phyloP scores from a whole-genome alignment of 1,140 invertebrate species.

The Colletes latitarsis region DNA sequence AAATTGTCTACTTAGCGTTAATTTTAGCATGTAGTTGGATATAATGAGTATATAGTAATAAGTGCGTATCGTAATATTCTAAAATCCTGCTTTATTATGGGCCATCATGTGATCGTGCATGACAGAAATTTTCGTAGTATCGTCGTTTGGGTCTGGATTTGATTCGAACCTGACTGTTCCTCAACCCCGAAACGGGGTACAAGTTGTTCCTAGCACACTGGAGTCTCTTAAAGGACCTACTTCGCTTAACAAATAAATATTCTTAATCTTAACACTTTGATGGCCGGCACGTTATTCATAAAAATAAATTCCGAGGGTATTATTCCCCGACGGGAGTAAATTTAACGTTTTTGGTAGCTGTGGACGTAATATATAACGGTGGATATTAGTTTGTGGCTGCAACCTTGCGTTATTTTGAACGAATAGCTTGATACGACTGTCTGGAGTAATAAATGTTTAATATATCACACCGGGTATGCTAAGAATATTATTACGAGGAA shows the following conservation, averaged over 20 bases:
- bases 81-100: slow-evolving; percentile 17
- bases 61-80: slow-evolving; percentile 34
- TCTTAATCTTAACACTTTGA: slow-evolving; percentile 26
- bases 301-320: too few relatives aligned
- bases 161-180: background rate
- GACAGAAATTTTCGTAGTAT: background rate
- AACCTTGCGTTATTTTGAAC: too few relatives aligned
- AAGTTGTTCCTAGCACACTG: slow-evolving; percentile 10
- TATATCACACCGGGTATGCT: too few relatives aligned
- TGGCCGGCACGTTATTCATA: too few relatives aligned
- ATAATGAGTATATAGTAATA: slow-evolving; percentile 45
- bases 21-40: slow-evolving; percentile 46
- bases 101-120: background rate
- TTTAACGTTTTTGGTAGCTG: too few relatives aligned
- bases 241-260: slow-evolving; percentile 47
- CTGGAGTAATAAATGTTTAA: too few relatives aligned
- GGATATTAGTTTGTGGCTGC: too few relatives aligned
- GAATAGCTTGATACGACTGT: too few relatives aligned
- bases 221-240: slow-evolving; percentile 14
- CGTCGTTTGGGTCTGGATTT: background rate
- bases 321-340: too few relatives aligned
- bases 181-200: too few relatives aligned
- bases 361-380: too few relatives aligned
- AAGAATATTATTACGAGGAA: too few relatives aligned
- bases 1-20: slow-evolving; percentile 66